phyloP scores from a whole-genome alignment of 1,140 invertebrate genomes.

The Diachasmimorpha longicaudata region DNA sequence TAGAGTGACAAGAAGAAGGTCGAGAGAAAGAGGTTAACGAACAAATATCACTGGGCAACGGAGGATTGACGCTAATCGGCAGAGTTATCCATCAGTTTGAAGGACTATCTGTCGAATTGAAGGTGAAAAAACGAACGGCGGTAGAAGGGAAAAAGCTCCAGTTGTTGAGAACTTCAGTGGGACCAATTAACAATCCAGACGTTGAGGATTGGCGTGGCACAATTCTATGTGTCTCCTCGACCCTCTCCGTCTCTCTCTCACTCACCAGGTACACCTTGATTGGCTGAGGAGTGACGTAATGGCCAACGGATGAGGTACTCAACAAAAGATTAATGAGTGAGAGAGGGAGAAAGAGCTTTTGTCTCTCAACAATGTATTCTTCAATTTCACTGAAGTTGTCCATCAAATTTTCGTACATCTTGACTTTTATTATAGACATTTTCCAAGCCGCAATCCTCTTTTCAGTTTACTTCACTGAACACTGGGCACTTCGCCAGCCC shows the following conservation, averaged over 20 bases:
- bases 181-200: slow-evolving; percentile 17
- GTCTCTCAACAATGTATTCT: neutral
- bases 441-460: slow-evolving; percentile 22
- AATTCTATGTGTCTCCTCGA: slow-evolving; percentile 24
- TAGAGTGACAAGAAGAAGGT: slow-evolving; percentile 14
- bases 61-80: slow-evolving; percentile 38
- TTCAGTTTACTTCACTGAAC: slow-evolving; percentile 7
- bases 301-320: neutral
- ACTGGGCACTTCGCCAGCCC: neutral
- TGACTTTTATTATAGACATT: slow-evolving; percentile 1
- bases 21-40: slow-evolving; percentile 38
- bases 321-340: neutral
- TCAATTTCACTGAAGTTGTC: neutral
- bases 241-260: no score
- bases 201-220: neutral
- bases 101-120: slow-evolving; percentile 16
- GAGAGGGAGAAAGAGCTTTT: neutral
- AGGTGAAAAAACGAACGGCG: neutral
- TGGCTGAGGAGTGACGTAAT: neutral
- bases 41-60: slow-evolving; percentile 38
- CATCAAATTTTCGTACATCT: neutral
- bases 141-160: neutral
- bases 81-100: slow-evolving; percentile 33
- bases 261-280: neutral
- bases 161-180: neutral